A percentile compares a stretch with the other conserved stretches of the same genome.
Conservation (phyloP, 37 sponge, comb jelly and placozoan genomes). For the Geodia barretti region DNA sequence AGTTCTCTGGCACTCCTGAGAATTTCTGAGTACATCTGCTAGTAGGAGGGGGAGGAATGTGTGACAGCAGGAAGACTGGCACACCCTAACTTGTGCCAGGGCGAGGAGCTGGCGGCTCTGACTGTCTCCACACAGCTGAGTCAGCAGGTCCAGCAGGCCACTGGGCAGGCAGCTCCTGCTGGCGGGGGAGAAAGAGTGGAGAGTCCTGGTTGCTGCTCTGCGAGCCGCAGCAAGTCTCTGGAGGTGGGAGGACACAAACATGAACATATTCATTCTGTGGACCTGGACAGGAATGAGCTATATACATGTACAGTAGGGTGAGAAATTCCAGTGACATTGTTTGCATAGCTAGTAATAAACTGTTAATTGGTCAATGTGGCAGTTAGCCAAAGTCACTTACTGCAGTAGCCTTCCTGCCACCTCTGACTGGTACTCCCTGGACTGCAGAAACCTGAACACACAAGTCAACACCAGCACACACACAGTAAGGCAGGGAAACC, state of each 20-base stretch:
- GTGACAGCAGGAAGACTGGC: too few relatives aligned
- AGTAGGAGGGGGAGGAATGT: too few relatives aligned
- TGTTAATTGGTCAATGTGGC: neutral
- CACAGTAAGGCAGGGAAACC: too few relatives aligned
- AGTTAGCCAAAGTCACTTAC: too few relatives aligned
- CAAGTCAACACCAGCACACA: too few relatives aligned
- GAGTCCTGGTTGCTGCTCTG: slow-evolving; percentile 44
- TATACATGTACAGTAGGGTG: too few relatives aligned
- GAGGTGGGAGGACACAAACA: slow-evolving; percentile 14
- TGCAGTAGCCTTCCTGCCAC: too few relatives aligned
- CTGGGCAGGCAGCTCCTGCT: slow-evolving; percentile 5
- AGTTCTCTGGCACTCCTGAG: too few relatives aligned
- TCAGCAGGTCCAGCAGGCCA: slow-evolving; percentile 14
- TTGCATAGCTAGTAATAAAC: neutral
- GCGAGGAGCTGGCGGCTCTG: neutral
- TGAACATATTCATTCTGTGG: neutral
- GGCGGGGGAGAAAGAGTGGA: slow-evolving; percentile 23
- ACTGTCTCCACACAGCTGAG: neutral
- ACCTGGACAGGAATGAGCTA: neutral
- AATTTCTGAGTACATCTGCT: too few relatives aligned
- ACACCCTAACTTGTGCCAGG: slow-evolving; percentile 5
- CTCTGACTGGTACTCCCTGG: too few relatives aligned
- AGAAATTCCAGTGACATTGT: too few relatives aligned
- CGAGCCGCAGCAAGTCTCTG: slow-evolving; percentile 44
- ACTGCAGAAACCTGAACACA: too few relatives aligned